Base-by-base conservation (phyloP, 2,797 vertebrate species). In the Bradypus variegatus region DNA sequence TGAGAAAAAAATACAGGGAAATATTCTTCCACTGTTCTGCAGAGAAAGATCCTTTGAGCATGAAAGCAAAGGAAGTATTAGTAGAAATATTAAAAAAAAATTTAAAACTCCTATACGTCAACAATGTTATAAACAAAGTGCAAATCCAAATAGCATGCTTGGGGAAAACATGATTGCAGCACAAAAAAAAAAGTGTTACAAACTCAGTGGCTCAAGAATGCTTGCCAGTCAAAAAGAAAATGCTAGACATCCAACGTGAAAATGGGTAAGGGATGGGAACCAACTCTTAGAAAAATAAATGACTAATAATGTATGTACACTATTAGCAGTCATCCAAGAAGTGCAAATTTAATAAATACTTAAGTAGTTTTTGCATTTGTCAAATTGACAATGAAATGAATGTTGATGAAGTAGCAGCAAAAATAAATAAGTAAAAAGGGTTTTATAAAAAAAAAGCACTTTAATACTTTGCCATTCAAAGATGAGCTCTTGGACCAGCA, bases 21-120 rank as follows among this genome's bases (percentile, higher is more conserved):
- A 89, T 84, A 87, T 8, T 67, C 33, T 41, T 69, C 65, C 75
- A 55, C 55, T 75, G 80, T 72, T 48, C 55, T 60, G 38, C 60
- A 80, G 19, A n/a, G 18, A 84, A 88, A 88, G n/a, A 6, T n/a
- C 19, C 89, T 78, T 89, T 62, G 27, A 90, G 13, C 31, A 76
- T 33, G 67, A 76, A 93, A 72, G 29, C 27, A 85, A 91, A 88
- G 48, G 64, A 64, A 58, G 7, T 64, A 77, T 73, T 75, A 16
- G 50, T 89, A 80, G 86, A 93, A 86, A 64, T 79, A 88, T 14
- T 80, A 84, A 73, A 70, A 45, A 38, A 89, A 94, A 70, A 67
- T 53, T 3, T 55, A 79, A 91, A 95, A 90, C 6, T 7, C 45
- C 38, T 89, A 0, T 77, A 73, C 48, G 87, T 70, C 27, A 62